Percentiles rank a stretch among this genome's conserved stretches.
Conservation (phyloP, 1,140 invertebrate species). For the Cryptotermes secundus region DNA sequence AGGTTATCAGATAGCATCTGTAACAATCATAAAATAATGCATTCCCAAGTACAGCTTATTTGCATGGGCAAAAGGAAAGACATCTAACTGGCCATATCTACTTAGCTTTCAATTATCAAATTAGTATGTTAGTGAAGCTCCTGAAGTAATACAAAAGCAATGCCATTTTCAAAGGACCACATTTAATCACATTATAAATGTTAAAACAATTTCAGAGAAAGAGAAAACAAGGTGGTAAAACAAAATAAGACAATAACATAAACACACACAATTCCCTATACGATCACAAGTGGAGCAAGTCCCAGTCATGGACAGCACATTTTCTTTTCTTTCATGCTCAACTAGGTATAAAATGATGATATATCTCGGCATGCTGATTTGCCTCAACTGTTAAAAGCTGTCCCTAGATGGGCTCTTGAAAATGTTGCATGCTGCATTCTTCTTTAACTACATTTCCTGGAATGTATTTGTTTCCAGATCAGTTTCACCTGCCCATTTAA, state of each 20-base stretch:
- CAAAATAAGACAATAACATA: neutral
- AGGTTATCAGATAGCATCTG: no score
- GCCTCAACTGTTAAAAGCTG: neutral
- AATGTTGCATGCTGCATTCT: conserved; percentile 18
- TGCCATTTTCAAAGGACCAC: neutral
- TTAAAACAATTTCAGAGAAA: neutral
- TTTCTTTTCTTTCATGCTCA: neutral
- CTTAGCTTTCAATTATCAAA: no score
- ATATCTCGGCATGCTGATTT: neutral
- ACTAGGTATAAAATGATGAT: neutral
- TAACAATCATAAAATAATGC: no score
- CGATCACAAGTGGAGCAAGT: neutral
- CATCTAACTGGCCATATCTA: no score
- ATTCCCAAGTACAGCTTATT: no score
- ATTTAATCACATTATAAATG: neutral
- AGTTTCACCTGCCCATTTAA: neutral
- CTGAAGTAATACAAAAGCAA: neutral
- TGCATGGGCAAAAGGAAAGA: no score
- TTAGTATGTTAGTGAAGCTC: no score
- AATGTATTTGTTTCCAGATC: neutral
- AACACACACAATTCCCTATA: neutral
- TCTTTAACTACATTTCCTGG: conserved; percentile 1
- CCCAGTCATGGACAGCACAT: neutral
- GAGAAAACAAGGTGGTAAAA: neutral
- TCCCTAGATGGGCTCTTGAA: neutral